Percentiles rank a stretch among this genome's conserved stretches.
Evolutionary conservation across 1,140 invertebrate genomes (phyloP).

Genomic region (Sinonovacula constricta): DNA sequence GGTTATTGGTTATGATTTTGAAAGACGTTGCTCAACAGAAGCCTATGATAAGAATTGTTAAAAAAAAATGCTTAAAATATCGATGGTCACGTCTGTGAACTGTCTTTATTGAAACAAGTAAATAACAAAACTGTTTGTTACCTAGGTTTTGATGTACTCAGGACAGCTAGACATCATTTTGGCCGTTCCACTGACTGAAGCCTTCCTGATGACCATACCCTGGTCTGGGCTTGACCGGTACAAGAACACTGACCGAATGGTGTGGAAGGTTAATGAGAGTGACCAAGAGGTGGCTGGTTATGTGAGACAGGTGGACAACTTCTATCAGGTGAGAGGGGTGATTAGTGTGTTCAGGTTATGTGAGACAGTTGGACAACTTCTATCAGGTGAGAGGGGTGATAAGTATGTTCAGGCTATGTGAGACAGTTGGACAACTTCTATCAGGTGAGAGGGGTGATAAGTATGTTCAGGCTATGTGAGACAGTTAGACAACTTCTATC

Average conservation of each 20-base stretch:
- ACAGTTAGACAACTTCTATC: too few species aligned
- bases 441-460: too few species aligned
- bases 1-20: background rate
- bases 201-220: conserved; percentile 84
- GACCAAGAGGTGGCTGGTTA: conserved; percentile 88
- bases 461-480: too few species aligned
- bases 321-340: conserved; percentile 84
- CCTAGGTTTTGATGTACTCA: conserved; percentile 82
- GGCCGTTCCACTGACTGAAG: conserved; percentile 87
- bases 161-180: conserved; percentile 92
- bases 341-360: background rate
- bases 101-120: background rate
- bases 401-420: background rate
- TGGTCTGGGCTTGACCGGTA: conserved; percentile 85
- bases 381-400: background rate
- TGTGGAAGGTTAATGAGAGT: conserved; percentile 82
- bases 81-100: too few species aligned
- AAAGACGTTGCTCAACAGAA: background rate
- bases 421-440: background rate
- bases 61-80: too few species aligned
- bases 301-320: conserved; percentile 84
- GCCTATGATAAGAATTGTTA: background rate
- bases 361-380: background rate
- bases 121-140: background rate
- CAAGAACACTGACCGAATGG: conserved; percentile 82